A percentile compares a stretch with the other conserved stretches of the same genome.
Evolutionary conservation across 53 echinoderm and acorn worm species (phyloP).

Genomic region (Hippasteria phrygiana): DNA sequence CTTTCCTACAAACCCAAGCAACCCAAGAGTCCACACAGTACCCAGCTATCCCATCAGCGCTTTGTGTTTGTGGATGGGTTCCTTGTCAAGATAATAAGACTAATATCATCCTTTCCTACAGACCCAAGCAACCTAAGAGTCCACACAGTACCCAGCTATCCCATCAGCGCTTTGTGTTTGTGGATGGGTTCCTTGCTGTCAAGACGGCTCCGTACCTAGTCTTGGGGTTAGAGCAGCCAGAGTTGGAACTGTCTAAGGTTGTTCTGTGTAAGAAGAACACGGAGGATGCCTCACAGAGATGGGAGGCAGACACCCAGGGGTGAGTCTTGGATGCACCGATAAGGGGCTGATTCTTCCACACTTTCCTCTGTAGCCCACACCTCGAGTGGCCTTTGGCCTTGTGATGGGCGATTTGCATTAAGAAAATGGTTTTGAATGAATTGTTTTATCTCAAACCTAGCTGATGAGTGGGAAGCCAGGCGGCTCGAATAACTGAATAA

Average conservation of each 20-base stretch:
- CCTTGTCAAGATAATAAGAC: too few relatives aligned
- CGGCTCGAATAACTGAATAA: too few relatives aligned
- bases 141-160: slow-evolving; percentile 60
- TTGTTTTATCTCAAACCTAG: too few relatives aligned
- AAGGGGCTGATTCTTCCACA: too few relatives aligned
- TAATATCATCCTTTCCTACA: slow-evolving; percentile 27
- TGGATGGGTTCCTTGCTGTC: slow-evolving; percentile 81
- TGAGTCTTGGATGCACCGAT: slow-evolving; percentile 59
- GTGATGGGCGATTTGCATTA: too few relatives aligned
- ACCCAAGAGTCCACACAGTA: slow-evolving; percentile 52
- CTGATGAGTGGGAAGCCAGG: too few relatives aligned
- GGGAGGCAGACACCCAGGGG: slow-evolving; percentile 88
- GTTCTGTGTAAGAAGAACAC: slow-evolving; percentile 84
- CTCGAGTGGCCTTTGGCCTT: too few relatives aligned
- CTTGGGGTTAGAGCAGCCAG: slow-evolving; percentile 78
- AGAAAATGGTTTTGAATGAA: too few relatives aligned
- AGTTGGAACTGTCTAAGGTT: slow-evolving; percentile 73
- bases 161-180: slow-evolving; percentile 83
- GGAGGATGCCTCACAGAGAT: slow-evolving; percentile 81
- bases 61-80: slow-evolving; percentile 90
- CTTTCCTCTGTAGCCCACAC: too few relatives aligned
- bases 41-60: slow-evolving; percentile 73
- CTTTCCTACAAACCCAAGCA: slow-evolving; percentile 88
- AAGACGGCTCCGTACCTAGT: slow-evolving; percentile 85
- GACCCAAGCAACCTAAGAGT: slow-evolving; percentile 74